Evolutionary conservation across 2,888 invertebrate genomes (phyloP).

Genomic region (Phymatocera aterrima): DNA sequence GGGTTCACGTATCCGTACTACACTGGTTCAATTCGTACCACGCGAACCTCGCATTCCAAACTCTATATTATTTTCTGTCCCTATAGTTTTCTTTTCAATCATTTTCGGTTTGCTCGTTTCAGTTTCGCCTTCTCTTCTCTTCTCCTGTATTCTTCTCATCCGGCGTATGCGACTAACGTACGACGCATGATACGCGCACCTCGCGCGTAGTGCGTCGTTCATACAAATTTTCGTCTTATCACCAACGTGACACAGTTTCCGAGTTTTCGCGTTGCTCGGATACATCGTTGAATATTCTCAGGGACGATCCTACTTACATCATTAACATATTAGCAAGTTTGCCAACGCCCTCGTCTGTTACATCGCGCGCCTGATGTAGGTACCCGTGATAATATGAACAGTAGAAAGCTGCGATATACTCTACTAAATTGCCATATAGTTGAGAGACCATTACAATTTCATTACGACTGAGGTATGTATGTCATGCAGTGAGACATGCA

Average conservation of each 20-base stretch:
- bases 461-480: no score
- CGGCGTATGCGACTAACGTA: not conserved
- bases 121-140: not conserved
- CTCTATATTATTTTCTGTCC: slow-evolving; percentile 14
- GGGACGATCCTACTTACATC: not conserved
- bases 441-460: not conserved
- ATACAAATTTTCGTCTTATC: not conserved
- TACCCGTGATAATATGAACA: not conserved
- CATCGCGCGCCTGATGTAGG: not conserved
- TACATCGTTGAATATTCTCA: not conserved
- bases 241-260: slow-evolving; percentile 3
- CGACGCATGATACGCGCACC: not conserved
- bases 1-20: not conserved
- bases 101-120: not conserved
- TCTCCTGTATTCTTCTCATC: not conserved
- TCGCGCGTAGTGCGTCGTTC: not conserved
- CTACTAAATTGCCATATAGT: not conserved
- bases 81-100: not conserved
- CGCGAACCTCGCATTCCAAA: not conserved
- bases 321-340: not conserved
- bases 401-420: not conserved
- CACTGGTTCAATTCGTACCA: slow-evolving; percentile 4
- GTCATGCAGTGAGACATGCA: no score
- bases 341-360: not conserved
- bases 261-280: not conserved